These are phyloP conservation scores for Cyprinodon variegatus DNA, from an alignment of 2,113 vertebrate species.

Conservation along the genomic window DNA sequence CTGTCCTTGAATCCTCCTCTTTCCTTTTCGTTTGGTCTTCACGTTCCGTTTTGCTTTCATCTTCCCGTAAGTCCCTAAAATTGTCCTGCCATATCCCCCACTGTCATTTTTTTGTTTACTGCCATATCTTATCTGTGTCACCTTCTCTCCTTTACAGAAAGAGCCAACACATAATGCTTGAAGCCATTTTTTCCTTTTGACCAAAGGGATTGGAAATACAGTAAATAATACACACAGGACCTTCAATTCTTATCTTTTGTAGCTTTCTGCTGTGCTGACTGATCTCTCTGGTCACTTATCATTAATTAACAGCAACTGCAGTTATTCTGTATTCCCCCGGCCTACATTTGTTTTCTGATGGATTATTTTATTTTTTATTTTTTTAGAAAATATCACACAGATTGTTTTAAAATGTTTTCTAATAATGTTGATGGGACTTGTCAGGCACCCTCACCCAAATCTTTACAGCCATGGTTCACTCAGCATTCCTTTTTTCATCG, in stretches of 20 bases:
- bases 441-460: neutral
- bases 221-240: constrained; percentile 28
- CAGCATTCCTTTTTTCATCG: neutral
- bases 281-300: constrained; percentile 24
- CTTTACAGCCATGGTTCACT: neutral
- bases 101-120: constrained; percentile 33
- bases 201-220: neutral
- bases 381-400: neutral
- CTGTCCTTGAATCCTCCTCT: constrained; percentile 7
- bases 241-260: constrained; percentile 9
- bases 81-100: constrained; percentile 17
- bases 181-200: constrained; percentile 11
- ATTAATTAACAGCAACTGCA: constrained; percentile 18
- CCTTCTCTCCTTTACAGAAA: neutral
- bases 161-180: neutral
- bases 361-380: neutral
- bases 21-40: constrained; percentile 10
- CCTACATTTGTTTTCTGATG: neutral
- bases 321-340: neutral
- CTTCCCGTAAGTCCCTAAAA: constrained; percentile 13
- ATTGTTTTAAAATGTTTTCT: neutral
- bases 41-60: neutral
- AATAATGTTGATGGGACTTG: neutral
- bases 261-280: constrained; percentile 2
- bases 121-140: neutral